Base-by-base conservation (phyloP, 2,888 invertebrate species). In the Parnassius smintheus region DNA sequence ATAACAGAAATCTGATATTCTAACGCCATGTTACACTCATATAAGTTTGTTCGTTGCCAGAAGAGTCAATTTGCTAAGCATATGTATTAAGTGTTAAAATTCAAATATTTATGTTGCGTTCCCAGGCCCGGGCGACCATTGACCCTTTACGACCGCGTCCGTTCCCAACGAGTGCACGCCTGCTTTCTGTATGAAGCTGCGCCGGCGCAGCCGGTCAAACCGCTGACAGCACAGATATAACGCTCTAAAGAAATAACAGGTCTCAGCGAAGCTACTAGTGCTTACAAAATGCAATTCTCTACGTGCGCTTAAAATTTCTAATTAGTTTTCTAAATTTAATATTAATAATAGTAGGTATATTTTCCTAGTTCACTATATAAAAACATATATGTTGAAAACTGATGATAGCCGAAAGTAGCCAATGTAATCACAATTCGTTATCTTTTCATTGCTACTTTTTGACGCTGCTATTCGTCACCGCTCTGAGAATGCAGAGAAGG, bases 41-140 rank as follows among this genome's bases (percentile, higher is more conserved):
- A 7, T 35, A 35, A 35, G 35, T 35, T 35, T 54, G 62, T 44
- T 18, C 49, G 12, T 9, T 7, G 49, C 9, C 13, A 2, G 46
- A 46, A 51, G 85, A 86, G 85, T 84, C 85, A 85, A 89, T 90
- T 89, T 86, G 88, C 89, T 86, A 86, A 88, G 86, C 87, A 86
- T 87, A 85, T 90, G 88, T 86, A 86, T 89, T 84, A 86, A 87
- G 89, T 90, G 89, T 89, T 88, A 86, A 89, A 89, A 89, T 88
- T 88, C 85, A 89, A 91, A 90, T 89, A 89, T 91, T 89, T 90
- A 91, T 90, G 84, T 85, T 83, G 68, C 78, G 87, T 90, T 90
- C 91, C 85, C 91, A 91, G 80, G 84, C 85, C 84, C 78, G 82
- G 77, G 83, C 88, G 91, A 90, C 87, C 91, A 83, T 91, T 91